Evolutionary conservation across 2,888 invertebrate species (phyloP), one percentile per base, ranked within the genome.

Genomic region (Podabrus alpinus): DNA sequence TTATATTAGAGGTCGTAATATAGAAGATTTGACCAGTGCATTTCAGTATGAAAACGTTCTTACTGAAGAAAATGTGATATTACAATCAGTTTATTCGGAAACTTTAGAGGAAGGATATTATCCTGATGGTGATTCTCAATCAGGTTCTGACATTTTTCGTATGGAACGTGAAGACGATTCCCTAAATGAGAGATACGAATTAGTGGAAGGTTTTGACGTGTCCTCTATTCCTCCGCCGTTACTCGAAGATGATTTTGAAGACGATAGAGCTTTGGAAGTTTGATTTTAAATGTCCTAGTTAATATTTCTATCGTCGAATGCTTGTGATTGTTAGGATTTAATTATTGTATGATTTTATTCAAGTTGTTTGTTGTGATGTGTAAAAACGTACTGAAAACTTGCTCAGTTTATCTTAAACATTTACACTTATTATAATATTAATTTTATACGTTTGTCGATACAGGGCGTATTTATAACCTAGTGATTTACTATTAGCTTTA

Each of bases 141-240:
- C 89, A 1, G 89, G 89, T 16, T 87, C 87, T 1, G 88, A 88
- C 81, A 87, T 87, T 66, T 87, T 86, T 79, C 86, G 87, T 11
- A 88, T 87, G 86, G 88, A 88, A 79, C 84, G 84, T 70, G 87
- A 87, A 45, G 87, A 87, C 11, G 86, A 86, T 71, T 59, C 45
- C 21, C 24, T 17, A 29, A 90, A 94, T 85, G 90, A 92, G 82
- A 87, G 91, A 81, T 89, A 91, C 85, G 90, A 93, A 85, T 88
- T 92, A 73, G 92, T 92, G n/a, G 94, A 94, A 80, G 92, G 92
- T 83, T 92, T 94, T 84, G 94, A 94, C 83, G 92, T 94, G 16
- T 91, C 93, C 45, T 92, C 91, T 21, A 90, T 94, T 82, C 94
- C 94, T n/a, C 94, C 94, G 71, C 94, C 94, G 71, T 88, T 94